A percentile compares a stretch with the other conserved stretches of the same genome.
phyloP scores from a whole-genome alignment of 2,888 invertebrate genomes.

The Leucozona laternaria region DNA sequence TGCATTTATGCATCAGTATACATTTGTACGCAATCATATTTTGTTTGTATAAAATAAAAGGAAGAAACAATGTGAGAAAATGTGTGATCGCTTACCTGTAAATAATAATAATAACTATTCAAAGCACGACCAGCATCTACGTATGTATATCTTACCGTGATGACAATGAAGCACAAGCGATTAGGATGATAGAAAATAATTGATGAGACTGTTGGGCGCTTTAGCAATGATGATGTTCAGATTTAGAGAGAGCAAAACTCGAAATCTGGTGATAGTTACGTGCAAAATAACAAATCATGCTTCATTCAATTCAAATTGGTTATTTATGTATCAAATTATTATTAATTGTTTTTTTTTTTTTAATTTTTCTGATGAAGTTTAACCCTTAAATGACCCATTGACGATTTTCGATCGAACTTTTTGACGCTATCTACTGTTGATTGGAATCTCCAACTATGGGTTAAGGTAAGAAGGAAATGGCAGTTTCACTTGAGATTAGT shows the following conservation, averaged over 20 bases:
- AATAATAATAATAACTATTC: slow-evolving; percentile 16
- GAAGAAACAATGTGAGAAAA: slow-evolving; percentile 26
- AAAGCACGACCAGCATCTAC: slow-evolving; percentile 60
- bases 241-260: slow-evolving; percentile 42
- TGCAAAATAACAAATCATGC: slow-evolving; percentile 35
- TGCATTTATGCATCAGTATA: slow-evolving; percentile 18
- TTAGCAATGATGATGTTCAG: slow-evolving; percentile 34
- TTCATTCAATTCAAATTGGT: background rate
- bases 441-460: no score
- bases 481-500: no score
- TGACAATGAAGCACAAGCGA: slow-evolving; percentile 61
- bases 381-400: background rate
- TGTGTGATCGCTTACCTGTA: slow-evolving; percentile 63
- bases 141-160: slow-evolving; percentile 37
- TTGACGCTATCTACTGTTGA: no score
- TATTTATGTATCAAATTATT: background rate
- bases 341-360: background rate
- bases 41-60: background rate
- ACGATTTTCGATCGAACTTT: no score
- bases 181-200: slow-evolving; percentile 54
- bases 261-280: slow-evolving; percentile 1
- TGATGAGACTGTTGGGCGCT: slow-evolving; percentile 42
- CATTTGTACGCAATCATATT: background rate
- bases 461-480: no score
- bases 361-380: background rate